Evolutionary conservation across 2,113 vertebrate genomes (phyloP).

Genomic region (Canis aureus): DNA sequence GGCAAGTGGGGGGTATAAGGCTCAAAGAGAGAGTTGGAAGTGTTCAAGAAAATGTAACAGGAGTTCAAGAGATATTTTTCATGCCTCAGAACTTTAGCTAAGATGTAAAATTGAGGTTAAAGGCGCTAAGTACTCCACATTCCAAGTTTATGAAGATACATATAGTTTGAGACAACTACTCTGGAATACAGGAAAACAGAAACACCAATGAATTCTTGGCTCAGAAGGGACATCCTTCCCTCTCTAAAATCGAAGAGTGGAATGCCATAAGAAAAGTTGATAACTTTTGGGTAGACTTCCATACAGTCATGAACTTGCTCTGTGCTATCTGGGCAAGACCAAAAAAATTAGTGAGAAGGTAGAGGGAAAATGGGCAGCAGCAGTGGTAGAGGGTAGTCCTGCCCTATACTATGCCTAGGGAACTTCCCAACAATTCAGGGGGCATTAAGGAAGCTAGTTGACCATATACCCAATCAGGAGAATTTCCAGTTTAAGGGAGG

Average conservation of each 20-base stretch:
- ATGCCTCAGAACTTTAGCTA: neutral
- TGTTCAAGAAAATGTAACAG: neutral
- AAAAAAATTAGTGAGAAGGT: neutral
- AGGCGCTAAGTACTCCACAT: neutral
- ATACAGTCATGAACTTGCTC: neutral
- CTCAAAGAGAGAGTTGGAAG: neutral
- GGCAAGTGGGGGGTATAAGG: neutral
- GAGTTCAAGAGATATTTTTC: neutral
- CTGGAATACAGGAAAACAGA: neutral
- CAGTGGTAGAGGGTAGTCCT: fast-evolving
- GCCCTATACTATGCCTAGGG: neutral
- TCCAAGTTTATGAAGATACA: neutral
- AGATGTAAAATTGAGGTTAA: neutral
- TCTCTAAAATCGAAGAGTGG: neutral
- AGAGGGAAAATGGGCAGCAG: neutral
- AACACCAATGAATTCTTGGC: neutral
- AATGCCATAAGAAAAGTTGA: neutral
- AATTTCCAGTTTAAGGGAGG: neutral
- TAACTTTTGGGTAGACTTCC: neutral
- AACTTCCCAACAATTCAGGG: neutral
- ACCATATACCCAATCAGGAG: neutral
- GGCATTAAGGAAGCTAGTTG: neutral
- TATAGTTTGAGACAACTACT: neutral
- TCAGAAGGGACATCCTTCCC: neutral
- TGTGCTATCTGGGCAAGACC: neutral